Conservation (phyloP, 2,888 invertebrate genomes). For the Tipula helvola region DNA sequence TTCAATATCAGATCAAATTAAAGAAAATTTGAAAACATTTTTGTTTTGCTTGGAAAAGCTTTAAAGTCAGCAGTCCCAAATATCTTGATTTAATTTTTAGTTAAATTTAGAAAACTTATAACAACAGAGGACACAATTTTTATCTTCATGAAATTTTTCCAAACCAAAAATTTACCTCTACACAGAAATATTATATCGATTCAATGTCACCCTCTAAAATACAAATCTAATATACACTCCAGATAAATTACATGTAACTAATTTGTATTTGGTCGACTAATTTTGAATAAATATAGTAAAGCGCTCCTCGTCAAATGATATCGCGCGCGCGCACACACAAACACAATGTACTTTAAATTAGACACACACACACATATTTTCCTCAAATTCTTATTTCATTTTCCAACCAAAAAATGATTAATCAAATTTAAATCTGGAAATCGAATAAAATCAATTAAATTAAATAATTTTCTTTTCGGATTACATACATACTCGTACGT, state of each 20-base stretch:
- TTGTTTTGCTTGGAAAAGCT: too few species aligned
- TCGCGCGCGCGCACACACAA: background rate
- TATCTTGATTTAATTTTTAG: too few species aligned
- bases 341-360: background rate
- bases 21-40: too few species aligned
- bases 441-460: constrained; percentile 4
- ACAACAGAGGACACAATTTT: too few species aligned
- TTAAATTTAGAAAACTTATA: too few species aligned
- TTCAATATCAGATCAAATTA: too few species aligned
- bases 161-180: too few species aligned
- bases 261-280: background rate
- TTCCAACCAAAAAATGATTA: background rate
- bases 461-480: background rate
- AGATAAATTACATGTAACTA: background rate
- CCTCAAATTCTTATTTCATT: background rate
- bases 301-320: background rate
- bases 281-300: background rate
- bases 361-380: background rate
- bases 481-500: background rate
- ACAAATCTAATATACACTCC: background rate
- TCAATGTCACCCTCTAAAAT: background rate
- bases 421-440: background rate
- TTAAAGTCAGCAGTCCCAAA: too few species aligned
- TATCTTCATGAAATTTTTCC: too few species aligned
- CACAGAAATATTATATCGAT: too few species aligned